These are phyloP conservation scores for Octopus bimaculoides DNA, from an alignment of 1,140 invertebrate species.

Conservation along the genomic window DNA sequence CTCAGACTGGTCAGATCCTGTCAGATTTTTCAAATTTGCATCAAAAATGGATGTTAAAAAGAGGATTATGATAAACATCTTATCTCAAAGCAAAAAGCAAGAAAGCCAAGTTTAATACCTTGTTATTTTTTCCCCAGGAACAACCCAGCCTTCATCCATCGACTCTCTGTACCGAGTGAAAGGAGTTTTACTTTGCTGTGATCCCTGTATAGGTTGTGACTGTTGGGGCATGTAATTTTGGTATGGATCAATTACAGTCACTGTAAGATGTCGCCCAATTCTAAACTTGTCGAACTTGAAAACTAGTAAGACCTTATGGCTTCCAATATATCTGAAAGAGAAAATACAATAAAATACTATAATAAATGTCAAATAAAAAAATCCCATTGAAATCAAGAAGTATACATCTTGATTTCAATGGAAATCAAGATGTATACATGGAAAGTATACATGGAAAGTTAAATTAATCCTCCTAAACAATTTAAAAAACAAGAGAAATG, in stretches of 20 bases:
- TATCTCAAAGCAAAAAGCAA: background rate
- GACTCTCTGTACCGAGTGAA: constrained; percentile 17
- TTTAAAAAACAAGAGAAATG: too few species aligned
- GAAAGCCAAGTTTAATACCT: constrained; percentile 52
- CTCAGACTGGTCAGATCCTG: too few species aligned
- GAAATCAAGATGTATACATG: background rate
- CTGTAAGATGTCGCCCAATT: constrained; percentile 61
- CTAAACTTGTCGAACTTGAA: constrained; percentile 63
- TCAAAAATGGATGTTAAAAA: too few species aligned
- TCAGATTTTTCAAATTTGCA: too few species aligned
- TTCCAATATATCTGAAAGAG: constrained; percentile 56
- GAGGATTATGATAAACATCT: too few species aligned
- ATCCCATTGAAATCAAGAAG: background rate
- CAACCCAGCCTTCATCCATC: constrained; percentile 56
- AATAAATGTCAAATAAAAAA: background rate
- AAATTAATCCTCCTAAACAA: too few species aligned
- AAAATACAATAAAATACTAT: background rate
- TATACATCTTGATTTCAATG: too few species aligned
- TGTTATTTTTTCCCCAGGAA: constrained; percentile 57
- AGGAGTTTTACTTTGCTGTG: background rate
- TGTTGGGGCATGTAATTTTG: constrained; percentile 24
- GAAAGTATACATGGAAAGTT: background rate
- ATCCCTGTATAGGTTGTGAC: constrained; percentile 25
- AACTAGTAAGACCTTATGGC: constrained; percentile 62
- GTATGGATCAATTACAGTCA: constrained; percentile 52